phyloP scores from a whole-genome alignment of 2,888 invertebrate genomes.

The Azorinus chamasolen region DNA sequence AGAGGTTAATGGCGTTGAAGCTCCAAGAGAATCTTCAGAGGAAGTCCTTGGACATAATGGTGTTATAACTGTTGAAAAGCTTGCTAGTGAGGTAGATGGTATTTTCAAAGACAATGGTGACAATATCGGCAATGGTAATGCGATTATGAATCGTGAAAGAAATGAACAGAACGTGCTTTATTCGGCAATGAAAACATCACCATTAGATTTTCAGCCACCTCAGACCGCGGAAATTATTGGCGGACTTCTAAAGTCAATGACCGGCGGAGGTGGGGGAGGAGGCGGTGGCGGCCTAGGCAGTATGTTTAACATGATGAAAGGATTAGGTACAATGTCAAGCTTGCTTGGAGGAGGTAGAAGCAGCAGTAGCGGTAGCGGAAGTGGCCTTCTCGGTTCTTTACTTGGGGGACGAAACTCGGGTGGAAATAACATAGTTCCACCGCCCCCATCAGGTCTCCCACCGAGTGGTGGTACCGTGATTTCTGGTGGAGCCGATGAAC shows the following conservation, averaged over 20 bases:
- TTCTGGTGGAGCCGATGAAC: constrained; percentile 25
- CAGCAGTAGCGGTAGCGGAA: constrained; percentile 17
- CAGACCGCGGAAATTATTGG: constrained; percentile 50
- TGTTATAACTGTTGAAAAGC: constrained; percentile 33
- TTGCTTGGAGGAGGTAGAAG: constrained; percentile 14
- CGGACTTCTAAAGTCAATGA: constrained; percentile 21
- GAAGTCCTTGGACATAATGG: constrained; percentile 56
- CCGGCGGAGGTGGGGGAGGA: constrained; percentile 23
- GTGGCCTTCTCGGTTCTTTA: constrained; percentile 34
- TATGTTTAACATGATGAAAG: constrained; percentile 27
- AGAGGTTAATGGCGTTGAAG: constrained; percentile 41
- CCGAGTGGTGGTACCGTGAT: constrained; percentile 11
- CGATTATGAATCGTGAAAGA: background rate
- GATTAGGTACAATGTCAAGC: constrained; percentile 2
- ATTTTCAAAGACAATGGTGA: background rate
- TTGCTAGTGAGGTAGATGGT: background rate
- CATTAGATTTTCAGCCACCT: constrained; percentile 48
- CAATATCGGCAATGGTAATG: background rate
- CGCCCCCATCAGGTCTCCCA: constrained; percentile 43
- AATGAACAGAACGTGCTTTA: constrained; percentile 17
- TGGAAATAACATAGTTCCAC: constrained; percentile 24
- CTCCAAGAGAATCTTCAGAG: constrained; percentile 36
- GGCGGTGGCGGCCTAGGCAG: constrained; percentile 34
- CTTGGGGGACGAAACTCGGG: constrained; percentile 35
- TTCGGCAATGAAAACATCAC: constrained; percentile 46